These are phyloP conservation scores for Nothoprocta perdicaria DNA, from an alignment of 2,113 vertebrate species.

Conservation along the genomic window DNA sequence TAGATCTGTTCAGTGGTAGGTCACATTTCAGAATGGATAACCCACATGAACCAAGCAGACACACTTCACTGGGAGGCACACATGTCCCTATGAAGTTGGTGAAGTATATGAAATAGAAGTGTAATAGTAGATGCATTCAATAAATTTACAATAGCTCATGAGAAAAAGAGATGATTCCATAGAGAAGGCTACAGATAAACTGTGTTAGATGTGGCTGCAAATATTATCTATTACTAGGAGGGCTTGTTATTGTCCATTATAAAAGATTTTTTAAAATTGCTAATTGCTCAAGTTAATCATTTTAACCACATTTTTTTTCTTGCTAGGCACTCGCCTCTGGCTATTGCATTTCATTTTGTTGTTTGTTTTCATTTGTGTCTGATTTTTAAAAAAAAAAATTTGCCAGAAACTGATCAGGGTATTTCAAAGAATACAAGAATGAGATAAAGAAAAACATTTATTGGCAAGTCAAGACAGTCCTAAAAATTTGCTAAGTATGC, in stretches of 20 bases:
- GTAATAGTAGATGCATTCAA: background rate
- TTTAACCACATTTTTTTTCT: conserved; percentile 7
- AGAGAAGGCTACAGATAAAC: background rate
- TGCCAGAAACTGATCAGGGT: background rate
- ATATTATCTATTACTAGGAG: background rate
- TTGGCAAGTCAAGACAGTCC: conserved; percentile 10
- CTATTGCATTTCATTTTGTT: background rate
- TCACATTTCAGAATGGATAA: background rate
- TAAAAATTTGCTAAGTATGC: background rate
- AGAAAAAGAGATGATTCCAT: background rate
- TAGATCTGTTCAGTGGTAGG: background rate
- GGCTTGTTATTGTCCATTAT: background rate
- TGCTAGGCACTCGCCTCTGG: background rate
- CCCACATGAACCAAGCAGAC: background rate
- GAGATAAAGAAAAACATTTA: conserved; percentile 8
- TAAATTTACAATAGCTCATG: background rate
- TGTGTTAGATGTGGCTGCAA: background rate
- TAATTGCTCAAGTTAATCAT: background rate
- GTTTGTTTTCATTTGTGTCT: background rate
- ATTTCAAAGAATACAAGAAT: conserved; percentile 2
- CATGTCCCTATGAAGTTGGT: background rate
- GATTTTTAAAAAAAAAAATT: background rate
- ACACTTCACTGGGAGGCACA: background rate
- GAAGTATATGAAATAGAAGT: background rate
- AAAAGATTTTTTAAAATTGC: background rate